A percentile compares a stretch with the other conserved stretches of the same genome.
These are phyloP conservation scores for Crambe crambe DNA, from an alignment of 37 sponge, comb jelly and placozoan genomes.

Conservation along the genomic window DNA sequence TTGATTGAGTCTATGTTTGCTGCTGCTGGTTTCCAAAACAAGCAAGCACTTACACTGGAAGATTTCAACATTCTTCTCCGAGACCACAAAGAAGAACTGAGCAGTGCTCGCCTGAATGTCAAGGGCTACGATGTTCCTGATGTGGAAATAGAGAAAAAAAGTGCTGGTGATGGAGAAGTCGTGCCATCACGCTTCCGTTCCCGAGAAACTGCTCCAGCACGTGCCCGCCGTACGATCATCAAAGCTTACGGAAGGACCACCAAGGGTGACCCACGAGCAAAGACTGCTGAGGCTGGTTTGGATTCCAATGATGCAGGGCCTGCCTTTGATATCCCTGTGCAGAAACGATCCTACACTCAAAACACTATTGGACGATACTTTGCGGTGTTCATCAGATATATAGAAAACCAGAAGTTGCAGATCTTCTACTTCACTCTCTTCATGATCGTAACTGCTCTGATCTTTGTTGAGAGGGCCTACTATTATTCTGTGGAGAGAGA, in stretches of 20 bases:
- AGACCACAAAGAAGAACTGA: constrained; percentile 88
- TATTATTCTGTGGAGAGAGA: constrained; percentile 90
- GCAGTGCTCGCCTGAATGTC: constrained; percentile 74
- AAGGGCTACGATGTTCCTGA: constrained; percentile 54
- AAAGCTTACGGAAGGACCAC: constrained; percentile 57
- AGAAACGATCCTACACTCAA: background rate
- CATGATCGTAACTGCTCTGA: constrained; percentile 48
- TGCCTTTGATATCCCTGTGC: constrained; percentile 21
- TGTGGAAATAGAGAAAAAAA: constrained; percentile 11
- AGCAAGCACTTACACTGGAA: constrained; percentile 73
- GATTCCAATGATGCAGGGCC: background rate
- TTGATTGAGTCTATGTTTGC: constrained; percentile 82
- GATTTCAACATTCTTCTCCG: constrained; percentile 91
- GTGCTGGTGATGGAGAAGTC: constrained; percentile 36
- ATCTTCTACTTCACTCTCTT: constrained; percentile 87
- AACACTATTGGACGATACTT: constrained; percentile 11
- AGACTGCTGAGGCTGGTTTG: background rate
- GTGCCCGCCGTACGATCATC: constrained; percentile 83
- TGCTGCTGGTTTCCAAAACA: constrained; percentile 86
- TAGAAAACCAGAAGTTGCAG: constrained; percentile 89
- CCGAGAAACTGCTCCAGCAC: constrained; percentile 75
- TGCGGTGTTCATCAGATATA: constrained; percentile 43
- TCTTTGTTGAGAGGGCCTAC: constrained; percentile 92
- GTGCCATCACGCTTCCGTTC: constrained; percentile 63
- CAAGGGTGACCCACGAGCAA: background rate